Evolutionary conservation across 2,113 vertebrate species (phyloP).

Genomic region (Dromiciops gliroides): DNA sequence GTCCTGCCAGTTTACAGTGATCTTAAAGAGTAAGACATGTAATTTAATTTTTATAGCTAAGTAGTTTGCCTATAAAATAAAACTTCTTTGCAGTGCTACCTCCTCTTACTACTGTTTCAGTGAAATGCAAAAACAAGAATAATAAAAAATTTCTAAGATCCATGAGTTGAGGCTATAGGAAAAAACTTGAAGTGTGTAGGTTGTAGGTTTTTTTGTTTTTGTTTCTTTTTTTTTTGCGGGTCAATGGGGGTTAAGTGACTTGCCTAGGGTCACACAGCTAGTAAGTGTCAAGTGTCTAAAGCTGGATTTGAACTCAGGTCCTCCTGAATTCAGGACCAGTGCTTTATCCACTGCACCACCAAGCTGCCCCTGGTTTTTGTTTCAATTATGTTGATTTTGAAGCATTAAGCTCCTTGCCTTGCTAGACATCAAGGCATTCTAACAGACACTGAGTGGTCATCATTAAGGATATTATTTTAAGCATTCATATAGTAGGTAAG

Average conservation of each 20-base stretch:
- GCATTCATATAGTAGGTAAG: background rate
- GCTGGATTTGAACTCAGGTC: no score
- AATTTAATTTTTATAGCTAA: conserved; percentile 55
- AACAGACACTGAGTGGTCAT: background rate
- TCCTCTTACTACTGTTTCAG: background rate
- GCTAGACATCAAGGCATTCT: background rate
- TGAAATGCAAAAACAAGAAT: background rate
- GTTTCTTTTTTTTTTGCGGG: no score
- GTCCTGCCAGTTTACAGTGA: conserved; percentile 89
- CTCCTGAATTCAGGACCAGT: no score
- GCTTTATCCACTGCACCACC: no score
- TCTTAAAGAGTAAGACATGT: conserved; percentile 87
- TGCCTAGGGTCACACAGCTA: no score
- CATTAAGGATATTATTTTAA: background rate
- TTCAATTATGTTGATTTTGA: background rate
- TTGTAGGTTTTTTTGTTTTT: background rate
- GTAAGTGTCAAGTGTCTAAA: no score
- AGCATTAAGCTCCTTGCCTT: background rate
- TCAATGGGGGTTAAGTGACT: no score
- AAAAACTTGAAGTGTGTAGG: background rate
- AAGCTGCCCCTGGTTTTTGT: no score
- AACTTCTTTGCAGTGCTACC: conserved; percentile 60
- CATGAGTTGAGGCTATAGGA: background rate
- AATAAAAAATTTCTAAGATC: background rate
- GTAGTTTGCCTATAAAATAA: conserved; percentile 9